Evolutionary conservation across 1,140 invertebrate species (phyloP).

Genomic region (Phthorimaea operculella): DNA sequence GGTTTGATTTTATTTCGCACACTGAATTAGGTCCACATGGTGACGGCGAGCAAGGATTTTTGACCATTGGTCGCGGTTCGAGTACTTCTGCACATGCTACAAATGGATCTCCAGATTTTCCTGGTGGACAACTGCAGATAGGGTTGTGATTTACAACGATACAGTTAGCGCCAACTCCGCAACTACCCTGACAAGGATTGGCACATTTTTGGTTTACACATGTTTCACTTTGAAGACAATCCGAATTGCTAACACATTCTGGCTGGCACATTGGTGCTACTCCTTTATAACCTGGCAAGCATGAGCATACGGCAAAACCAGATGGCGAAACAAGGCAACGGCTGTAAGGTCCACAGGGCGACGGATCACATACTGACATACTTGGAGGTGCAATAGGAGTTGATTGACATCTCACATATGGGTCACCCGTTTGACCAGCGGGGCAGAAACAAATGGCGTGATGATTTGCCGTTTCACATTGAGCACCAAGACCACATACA

Average conservation of each 20-base stretch:
- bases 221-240: conserved; percentile 80
- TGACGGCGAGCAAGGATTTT: conserved; percentile 81
- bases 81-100: conserved; percentile 72
- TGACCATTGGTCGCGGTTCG: conserved; percentile 51
- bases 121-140: conserved; percentile 80
- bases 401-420: conserved; percentile 78
- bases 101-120: conserved; percentile 83
- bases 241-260: conserved; percentile 83
- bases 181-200: conserved; percentile 82
- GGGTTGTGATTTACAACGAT: conserved; percentile 85
- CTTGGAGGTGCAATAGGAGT: conserved; percentile 53
- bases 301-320: conserved; percentile 82
- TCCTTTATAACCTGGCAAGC: conserved; percentile 81
- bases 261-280: conserved; percentile 83
- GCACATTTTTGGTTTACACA: conserved; percentile 83
- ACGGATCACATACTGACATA: conserved; percentile 74
- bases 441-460: conserved; percentile 83
- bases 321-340: conserved; percentile 77
- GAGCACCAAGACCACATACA: conserved; percentile 80
- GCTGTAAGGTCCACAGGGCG: conserved; percentile 83
- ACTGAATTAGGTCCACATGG: conserved; percentile 88
- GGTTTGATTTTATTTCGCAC: conserved; percentile 81
- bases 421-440: conserved; percentile 78
- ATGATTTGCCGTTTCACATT: conserved; percentile 82
- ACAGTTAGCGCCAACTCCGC: conserved; percentile 79